Conservation (phyloP, 2,113 vertebrate genomes). For the Hippocampus abdominalis region DNA sequence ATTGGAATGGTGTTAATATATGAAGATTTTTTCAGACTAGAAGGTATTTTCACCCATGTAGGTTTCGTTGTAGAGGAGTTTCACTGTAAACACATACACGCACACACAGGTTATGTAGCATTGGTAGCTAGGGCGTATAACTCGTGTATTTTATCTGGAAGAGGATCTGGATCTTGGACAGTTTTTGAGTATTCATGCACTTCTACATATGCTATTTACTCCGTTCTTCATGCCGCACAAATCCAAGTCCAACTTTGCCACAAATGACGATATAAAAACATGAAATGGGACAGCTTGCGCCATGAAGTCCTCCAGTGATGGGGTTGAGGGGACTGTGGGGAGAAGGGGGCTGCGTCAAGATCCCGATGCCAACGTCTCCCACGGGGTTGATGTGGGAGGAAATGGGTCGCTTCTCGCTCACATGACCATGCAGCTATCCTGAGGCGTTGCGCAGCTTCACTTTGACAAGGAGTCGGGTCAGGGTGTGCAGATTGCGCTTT, state of each 20-base stretch:
- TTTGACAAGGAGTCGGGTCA: slow-evolving; percentile 30
- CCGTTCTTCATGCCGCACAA: background rate
- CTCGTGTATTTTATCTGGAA: background rate
- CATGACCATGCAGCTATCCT: slow-evolving; percentile 24
- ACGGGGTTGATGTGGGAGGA: slow-evolving; percentile 28
- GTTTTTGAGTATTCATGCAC: background rate
- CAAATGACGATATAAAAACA: slow-evolving; percentile 4
- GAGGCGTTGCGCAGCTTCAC: slow-evolving; percentile 21
- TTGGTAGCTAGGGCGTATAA: slow-evolving; percentile 4
- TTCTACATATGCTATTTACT: background rate
- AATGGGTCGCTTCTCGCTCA: slow-evolving; percentile 43
- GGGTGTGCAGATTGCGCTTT: slow-evolving; percentile 26
- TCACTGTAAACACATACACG: background rate
- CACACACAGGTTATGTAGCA: slow-evolving; percentile 11
- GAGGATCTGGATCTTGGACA: background rate
- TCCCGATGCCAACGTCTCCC: slow-evolving; percentile 17
- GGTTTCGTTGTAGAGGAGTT: too few species aligned
- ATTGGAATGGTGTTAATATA: too few species aligned
- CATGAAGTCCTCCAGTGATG: slow-evolving; percentile 12
- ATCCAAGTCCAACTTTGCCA: slow-evolving; percentile 7
- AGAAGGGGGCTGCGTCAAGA: slow-evolving; percentile 17
- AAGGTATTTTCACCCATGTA: too few species aligned
- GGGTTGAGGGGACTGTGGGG: background rate
- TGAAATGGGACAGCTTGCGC: slow-evolving; percentile 14
- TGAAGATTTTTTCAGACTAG: too few species aligned